Evolutionary conservation across 2,888 invertebrate genomes (phyloP), one percentile per base, ranked within the genome.

Genomic region (Ditula angustiorana): DNA sequence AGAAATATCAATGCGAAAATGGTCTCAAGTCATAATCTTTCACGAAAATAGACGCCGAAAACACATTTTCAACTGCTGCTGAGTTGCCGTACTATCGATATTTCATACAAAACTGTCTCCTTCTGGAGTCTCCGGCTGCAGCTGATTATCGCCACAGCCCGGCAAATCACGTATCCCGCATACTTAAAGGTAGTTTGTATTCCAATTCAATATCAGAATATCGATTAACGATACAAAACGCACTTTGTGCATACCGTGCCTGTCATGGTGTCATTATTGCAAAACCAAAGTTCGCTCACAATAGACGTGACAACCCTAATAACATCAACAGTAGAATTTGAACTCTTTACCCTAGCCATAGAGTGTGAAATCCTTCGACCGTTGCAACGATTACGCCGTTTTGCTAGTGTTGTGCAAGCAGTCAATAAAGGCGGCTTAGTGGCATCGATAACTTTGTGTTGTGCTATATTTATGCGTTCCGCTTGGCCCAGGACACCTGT

Each of bases 381-480:
- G 26, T 10, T 1, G 19, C 10, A 21, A 69, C 55, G 59, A 74
- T 78, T 85, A 69, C 66, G 78, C 66, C 80, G 70, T 82, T 86
- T 73, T 68, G 69, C 74, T 82, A 85, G 83, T 82, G 85, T 73
- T 79, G 84, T 76, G 71, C 76, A 75, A 69, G 75, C 73, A 87
- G 88, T 90, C 88, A 87, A 90, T 90, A 88, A 85, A 88, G 81
- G 83, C 81, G 84, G 88, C 90, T 90, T 90, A 90, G 87, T 81
- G 82, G 86, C 80, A 85, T 88, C 90, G 87, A 88, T 90, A 90
- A 91, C 88, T 90, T 88, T 88, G 88, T 85, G 83, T 88, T 89
- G 85, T 87, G 85, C 82, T 74, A 83, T 88, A 85, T 88, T 90
- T 87, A 88, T 87, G 85, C 80, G 81, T 81, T 84, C 82, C 81